Evolutionary conservation across 1,140 invertebrate species (phyloP).

Genomic region (Eupeodes corollae): DNA sequence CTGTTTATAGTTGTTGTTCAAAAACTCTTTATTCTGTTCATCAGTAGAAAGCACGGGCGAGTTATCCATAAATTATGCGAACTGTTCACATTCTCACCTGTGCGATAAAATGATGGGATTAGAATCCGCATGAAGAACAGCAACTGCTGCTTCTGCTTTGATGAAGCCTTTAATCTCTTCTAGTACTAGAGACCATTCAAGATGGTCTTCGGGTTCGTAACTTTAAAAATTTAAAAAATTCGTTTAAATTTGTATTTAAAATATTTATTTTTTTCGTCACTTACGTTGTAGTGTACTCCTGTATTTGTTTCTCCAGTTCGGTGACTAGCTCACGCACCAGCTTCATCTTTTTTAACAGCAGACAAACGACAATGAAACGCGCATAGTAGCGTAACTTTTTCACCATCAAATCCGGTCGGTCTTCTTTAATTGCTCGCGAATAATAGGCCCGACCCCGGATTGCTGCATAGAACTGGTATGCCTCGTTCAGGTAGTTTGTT

Average conservation of each 20-base stretch:
- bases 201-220: slow-evolving; percentile 92
- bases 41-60: slow-evolving; percentile 35
- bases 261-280: not conserved
- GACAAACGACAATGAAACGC: slow-evolving; percentile 90
- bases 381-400: slow-evolving; percentile 96
- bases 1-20: too few species aligned
- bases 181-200: slow-evolving; percentile 90
- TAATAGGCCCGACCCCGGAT: slow-evolving; percentile 91
- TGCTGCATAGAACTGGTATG: slow-evolving; percentile 91
- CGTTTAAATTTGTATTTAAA: not conserved
- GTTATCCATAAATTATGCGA: slow-evolving; percentile 2
- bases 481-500: slow-evolving; percentile 91
- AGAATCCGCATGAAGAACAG: slow-evolving; percentile 75
- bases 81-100: slow-evolving; percentile 45
- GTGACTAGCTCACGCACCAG: slow-evolving; percentile 82
- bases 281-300: slow-evolving; percentile 82
- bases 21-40: not conserved
- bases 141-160: slow-evolving; percentile 79
- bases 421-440: slow-evolving; percentile 84
- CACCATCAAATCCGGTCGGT: slow-evolving; percentile 91
- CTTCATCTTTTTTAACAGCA: slow-evolving; percentile 90
- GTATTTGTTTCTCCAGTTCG: slow-evolving; percentile 82
- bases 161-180: slow-evolving; percentile 93
- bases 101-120: slow-evolving; percentile 73
- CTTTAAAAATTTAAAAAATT: slow-evolving; percentile 9